These are phyloP conservation scores for Gymnocypris eckloni DNA, from an alignment of 2,797 vertebrate genomes.

Conservation along the genomic window DNA sequence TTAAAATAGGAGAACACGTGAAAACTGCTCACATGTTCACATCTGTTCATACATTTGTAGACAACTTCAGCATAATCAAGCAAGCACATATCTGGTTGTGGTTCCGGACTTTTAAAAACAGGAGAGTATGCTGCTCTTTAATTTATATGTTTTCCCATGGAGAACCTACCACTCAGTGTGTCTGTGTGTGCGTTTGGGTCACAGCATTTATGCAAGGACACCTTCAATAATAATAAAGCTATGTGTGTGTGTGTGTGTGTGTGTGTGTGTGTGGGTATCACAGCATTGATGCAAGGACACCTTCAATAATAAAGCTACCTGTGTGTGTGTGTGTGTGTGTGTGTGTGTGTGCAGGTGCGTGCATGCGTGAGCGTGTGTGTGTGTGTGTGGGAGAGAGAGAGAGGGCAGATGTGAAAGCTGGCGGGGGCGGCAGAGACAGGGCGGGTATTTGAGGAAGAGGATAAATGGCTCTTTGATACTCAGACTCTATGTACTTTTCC, in stretches of 20 bases:
- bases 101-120: conserved; percentile 74
- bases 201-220: conserved; percentile 2
- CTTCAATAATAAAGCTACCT: neutral
- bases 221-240: conserved; percentile 3
- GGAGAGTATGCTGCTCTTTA: conserved; percentile 72
- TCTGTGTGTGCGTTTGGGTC: conserved; percentile 45
- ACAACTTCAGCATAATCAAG: neutral
- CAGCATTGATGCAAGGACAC: neutral
- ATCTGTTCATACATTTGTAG: neutral
- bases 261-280: conserved; percentile 46
- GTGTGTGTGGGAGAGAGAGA: neutral
- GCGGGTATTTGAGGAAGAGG: conserved; percentile 27
- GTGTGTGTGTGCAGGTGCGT: conserved; percentile 13
- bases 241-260: conserved; percentile 45
- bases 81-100: conserved; percentile 76
- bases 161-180: conserved; percentile 63
- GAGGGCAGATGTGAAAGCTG: conserved; percentile 9
- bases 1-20: neutral
- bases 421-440: conserved; percentile 1
- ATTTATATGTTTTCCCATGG: conserved; percentile 72
- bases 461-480: conserved; percentile 64
- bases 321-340: conserved; percentile 16
- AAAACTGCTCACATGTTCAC: neutral
- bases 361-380: neutral
- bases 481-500: conserved; percentile 55